Conservation (phyloP, 2,888 invertebrate species). For the Epinotia demarniana region DNA sequence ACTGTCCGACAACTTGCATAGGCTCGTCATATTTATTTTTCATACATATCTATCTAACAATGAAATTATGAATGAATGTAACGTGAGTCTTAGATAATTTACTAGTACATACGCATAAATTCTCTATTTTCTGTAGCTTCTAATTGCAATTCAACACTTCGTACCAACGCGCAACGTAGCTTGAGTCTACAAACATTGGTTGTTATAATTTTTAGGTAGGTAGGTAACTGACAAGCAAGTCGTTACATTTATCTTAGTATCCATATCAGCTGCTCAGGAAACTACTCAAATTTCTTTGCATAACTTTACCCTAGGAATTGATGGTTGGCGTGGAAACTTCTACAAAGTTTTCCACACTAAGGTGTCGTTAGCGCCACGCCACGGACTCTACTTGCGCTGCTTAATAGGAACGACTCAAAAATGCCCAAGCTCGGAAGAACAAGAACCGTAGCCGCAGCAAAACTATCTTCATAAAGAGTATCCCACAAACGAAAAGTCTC, state of each 20-base stretch:
- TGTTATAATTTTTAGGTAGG: no score
- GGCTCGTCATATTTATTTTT: no score
- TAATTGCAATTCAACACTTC: no score
- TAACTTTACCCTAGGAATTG: slow-evolving; percentile 49
- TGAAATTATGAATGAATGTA: no score
- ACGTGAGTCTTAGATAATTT: no score
- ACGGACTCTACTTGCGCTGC: slow-evolving; percentile 24
- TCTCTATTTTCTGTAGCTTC: no score
- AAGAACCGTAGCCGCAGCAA: not conserved
- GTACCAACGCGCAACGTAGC: no score
- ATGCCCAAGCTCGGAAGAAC: slow-evolving; percentile 6
- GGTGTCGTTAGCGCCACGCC: slow-evolving; percentile 56
- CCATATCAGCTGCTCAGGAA: slow-evolving; percentile 17
- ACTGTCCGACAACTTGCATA: no score
- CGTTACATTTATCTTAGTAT: slow-evolving; percentile 25
- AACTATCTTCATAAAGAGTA: slow-evolving; percentile 37
- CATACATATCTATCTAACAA: no score
- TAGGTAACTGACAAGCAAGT: no score
- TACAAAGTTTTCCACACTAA: slow-evolving; percentile 57
- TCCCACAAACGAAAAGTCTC: slow-evolving; percentile 15
- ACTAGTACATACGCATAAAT: no score
- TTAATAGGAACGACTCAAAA: slow-evolving; percentile 22
- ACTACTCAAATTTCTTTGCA: slow-evolving; percentile 46
- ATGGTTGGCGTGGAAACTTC: slow-evolving; percentile 44
- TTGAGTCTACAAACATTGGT: no score